Base-by-base conservation (phyloP, 2,797 vertebrate genomes). In the Spheniscus humboldti region DNA sequence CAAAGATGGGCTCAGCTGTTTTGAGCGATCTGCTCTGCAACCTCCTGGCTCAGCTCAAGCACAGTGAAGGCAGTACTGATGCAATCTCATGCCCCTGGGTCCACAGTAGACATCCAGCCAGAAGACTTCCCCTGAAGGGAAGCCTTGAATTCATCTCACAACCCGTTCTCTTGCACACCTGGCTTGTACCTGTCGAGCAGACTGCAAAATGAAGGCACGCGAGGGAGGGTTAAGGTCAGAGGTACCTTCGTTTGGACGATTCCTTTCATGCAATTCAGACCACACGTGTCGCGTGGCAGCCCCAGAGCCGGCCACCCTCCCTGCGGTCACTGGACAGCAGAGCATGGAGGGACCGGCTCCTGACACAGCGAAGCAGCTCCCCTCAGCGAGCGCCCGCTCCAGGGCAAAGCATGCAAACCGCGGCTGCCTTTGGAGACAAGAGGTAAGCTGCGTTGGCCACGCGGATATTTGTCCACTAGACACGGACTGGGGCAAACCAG, bases 31-130 rank as follows among this genome's bases (percentile, higher is more conserved):
- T 6, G 45, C n/a, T 41, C 62, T 6, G 14, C 50, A 15, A 7
- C 52, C 76, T 74, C n/a, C 45, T 7, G 14, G 59, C 59, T 67
- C 35, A 5, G 52, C 53, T 56, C 39, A 4, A 3, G 67, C 27
- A 1, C 10, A 0, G 33, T 6, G 64, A 41, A 30, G 35, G 50
- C 86, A 45, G 75, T 0, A 4, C 1, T 7, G 74, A 30, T 27
- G 48, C 77, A 56, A 17, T 67, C 45, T 74, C 72, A 5, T 0
- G 7, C 10, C 28, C 27, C 55, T 7, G 43, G 27, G 4, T 9
- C 30, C 37, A 4, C 15, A 19, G 56, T 0, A 77, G 56, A 37
- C 41, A 18, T 7, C 47, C 77, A 78, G 45, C 62, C 62, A 56
- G 55, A n/a, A 53, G 71, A 4, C 24, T 7, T 5, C 1, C 56